phyloP scores from a whole-genome alignment of 2,113 vertebrate species.

The Phalacrocorax pelagicus region DNA sequence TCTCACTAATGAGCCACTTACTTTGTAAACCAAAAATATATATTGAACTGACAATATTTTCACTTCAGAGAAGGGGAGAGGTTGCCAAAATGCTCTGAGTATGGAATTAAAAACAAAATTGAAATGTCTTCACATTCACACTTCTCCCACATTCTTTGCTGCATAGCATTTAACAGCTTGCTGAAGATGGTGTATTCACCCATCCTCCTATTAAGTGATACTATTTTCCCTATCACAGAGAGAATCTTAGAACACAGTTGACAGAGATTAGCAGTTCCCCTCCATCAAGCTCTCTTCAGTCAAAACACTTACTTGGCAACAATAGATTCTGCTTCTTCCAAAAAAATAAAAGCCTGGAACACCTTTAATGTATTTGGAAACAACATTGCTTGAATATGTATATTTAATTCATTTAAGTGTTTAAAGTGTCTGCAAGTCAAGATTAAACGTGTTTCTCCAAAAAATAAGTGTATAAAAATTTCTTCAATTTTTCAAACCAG shows the following conservation, averaged over 20 bases:
- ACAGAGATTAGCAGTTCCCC: background rate
- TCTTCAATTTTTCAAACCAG: background rate
- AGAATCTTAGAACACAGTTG: background rate
- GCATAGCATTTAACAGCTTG: background rate
- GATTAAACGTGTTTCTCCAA: background rate
- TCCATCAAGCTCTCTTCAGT: background rate
- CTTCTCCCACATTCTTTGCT: background rate
- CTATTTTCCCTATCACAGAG: background rate
- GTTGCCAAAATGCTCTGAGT: background rate
- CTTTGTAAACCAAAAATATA: background rate
- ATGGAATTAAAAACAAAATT: background rate
- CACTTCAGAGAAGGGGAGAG: background rate
- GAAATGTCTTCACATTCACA: background rate
- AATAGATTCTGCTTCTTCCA: background rate
- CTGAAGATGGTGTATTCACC: background rate
- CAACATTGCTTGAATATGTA: background rate
- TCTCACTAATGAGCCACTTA: background rate
- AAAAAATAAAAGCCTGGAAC: background rate
- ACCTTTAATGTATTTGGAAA: background rate
- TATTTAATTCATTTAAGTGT: background rate
- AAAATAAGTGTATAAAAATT: background rate
- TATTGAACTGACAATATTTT: background rate
- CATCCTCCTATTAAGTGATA: background rate
- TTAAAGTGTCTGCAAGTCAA: background rate
- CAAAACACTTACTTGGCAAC: background rate